Percentiles rank a stretch among this genome's conserved stretches.
Evolutionary conservation across 2,797 vertebrate genomes (phyloP).

Genomic region (Scomberomorus guttatus): DNA sequence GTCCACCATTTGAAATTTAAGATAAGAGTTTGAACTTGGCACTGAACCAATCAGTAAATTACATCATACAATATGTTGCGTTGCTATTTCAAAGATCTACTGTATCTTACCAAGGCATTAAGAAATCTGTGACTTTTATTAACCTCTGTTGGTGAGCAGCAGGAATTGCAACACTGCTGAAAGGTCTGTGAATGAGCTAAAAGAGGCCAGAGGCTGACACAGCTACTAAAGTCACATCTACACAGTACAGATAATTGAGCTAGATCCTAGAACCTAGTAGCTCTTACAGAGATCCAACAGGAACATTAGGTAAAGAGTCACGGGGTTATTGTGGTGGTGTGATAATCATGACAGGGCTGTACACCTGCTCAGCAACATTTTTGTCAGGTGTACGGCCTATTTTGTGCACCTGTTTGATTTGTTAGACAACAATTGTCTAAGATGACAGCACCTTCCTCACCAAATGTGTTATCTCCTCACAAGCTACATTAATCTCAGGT

Average conservation of each 20-base stretch:
- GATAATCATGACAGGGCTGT: background rate
- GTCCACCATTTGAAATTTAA: slow-evolving; percentile 16
- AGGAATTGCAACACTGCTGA: slow-evolving; percentile 6
- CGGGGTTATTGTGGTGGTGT: background rate
- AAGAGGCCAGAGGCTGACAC: slow-evolving; percentile 4
- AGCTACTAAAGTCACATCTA: background rate
- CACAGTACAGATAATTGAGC: background rate
- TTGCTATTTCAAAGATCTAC: background rate
- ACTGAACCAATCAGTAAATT: background rate
- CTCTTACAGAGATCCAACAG: background rate
- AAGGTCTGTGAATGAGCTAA: background rate
- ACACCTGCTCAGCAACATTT: background rate
- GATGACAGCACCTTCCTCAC: background rate
- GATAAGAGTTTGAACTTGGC: slow-evolving; percentile 26
- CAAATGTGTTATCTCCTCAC: background rate
- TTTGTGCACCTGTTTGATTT: background rate
- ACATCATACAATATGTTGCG: slow-evolving; percentile 5
- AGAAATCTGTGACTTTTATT: slow-evolving; percentile 8
- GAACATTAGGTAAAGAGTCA: too few relatives aligned
- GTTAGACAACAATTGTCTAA: background rate
- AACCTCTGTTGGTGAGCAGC: background rate
- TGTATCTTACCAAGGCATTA: background rate
- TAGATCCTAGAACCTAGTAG: background rate
- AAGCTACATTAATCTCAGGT: slow-evolving; percentile 1
- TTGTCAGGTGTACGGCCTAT: background rate